phyloP scores from a whole-genome alignment of 2,888 invertebrate species.

The Timandra comae region DNA sequence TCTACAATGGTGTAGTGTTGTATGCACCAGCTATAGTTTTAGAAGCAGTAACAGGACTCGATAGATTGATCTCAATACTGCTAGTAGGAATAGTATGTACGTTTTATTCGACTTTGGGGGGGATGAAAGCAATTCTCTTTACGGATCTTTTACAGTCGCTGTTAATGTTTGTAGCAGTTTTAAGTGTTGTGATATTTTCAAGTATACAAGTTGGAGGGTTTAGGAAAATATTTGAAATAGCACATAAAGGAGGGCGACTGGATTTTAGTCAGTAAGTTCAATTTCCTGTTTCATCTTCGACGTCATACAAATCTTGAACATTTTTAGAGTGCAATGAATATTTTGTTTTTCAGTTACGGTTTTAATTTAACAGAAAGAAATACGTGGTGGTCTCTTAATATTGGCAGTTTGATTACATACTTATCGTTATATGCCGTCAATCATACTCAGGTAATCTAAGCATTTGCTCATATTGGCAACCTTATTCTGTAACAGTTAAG shows the following conservation, averaged over 20 bases:
- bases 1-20: slow-evolving; percentile 93
- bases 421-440: slow-evolving; percentile 90
- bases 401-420: slow-evolving; percentile 88
- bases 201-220: slow-evolving; percentile 82
- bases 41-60: slow-evolving; percentile 88
- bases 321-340: not conserved
- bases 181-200: slow-evolving; percentile 85
- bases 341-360: slow-evolving; percentile 77
- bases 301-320: not conserved
- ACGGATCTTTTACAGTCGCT: slow-evolving; percentile 91
- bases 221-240: slow-evolving; percentile 82
- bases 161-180: slow-evolving; percentile 89
- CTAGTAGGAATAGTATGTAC: slow-evolving; percentile 87
- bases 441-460: slow-evolving; percentile 79
- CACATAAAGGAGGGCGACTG: slow-evolving; percentile 81
- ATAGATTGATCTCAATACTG: slow-evolving; percentile 82
- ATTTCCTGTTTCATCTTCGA: not conserved
- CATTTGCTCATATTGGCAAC: not conserved
- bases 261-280: slow-evolving; percentile 79
- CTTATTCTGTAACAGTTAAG: no score
- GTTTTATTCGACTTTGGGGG: slow-evolving; percentile 90
- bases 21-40: slow-evolving; percentile 95
- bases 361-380: slow-evolving; percentile 88
- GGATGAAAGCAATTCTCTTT: slow-evolving; percentile 92
- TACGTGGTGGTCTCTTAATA: slow-evolving; percentile 86